phyloP scores from a whole-genome alignment of 2,888 invertebrate species.

The Polydrusus tereticollis region DNA sequence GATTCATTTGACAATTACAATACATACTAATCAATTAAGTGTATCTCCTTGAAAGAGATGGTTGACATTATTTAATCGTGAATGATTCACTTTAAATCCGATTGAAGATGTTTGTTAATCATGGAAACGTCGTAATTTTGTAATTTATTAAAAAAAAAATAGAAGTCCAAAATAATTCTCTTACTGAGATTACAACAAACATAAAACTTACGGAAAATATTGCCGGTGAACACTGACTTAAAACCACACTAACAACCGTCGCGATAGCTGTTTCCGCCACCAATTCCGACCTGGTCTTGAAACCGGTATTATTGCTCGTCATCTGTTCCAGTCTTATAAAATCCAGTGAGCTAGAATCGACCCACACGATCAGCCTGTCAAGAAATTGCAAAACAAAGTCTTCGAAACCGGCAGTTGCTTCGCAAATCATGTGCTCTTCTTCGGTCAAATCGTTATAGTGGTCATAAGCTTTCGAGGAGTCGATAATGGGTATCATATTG shows the following conservation, averaged over 20 bases:
- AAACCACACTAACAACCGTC: slow-evolving; percentile 76
- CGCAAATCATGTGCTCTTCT: slow-evolving; percentile 81
- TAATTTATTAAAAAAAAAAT: too few species aligned
- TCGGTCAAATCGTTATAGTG: slow-evolving; percentile 78
- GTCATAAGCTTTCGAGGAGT: slow-evolving; percentile 81
- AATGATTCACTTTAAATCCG: too few species aligned
- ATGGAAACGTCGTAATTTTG: too few species aligned
- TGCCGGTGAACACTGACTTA: slow-evolving; percentile 79
- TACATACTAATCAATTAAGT: too few species aligned
- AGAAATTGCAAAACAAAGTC: slow-evolving; percentile 90
- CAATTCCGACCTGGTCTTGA: slow-evolving; percentile 78
- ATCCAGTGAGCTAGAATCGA: slow-evolving; percentile 79
- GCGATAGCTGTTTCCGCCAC: slow-evolving; percentile 79
- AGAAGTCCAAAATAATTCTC: too few species aligned
- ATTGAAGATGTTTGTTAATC: not conserved
- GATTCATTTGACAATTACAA: too few species aligned
- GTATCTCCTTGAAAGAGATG: too few species aligned
- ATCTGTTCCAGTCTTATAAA: slow-evolving; percentile 76
- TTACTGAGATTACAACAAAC: not conserved
- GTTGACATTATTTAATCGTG: too few species aligned
- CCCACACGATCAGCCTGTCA: slow-evolving; percentile 80
- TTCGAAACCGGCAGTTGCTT: slow-evolving; percentile 88
- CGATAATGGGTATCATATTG: slow-evolving; percentile 85
- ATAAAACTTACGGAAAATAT: slow-evolving; percentile 68
- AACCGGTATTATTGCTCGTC: slow-evolving; percentile 68